Conservation (phyloP, 2,888 invertebrate species). For the Torymus tubicola region DNA sequence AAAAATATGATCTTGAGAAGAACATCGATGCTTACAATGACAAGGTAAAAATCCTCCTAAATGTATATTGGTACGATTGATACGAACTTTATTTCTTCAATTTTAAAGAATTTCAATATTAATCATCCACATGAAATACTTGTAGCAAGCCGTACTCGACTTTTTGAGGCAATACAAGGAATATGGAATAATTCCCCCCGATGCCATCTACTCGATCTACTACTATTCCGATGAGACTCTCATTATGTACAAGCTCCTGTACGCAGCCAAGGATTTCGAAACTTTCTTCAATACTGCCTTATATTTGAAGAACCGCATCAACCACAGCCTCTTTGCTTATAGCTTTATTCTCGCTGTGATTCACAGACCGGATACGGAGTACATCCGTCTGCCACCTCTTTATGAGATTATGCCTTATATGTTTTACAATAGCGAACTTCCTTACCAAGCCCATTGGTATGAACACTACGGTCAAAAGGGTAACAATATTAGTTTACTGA, state of each 20-base stretch:
- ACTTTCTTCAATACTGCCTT: slow-evolving; percentile 73
- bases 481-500: slow-evolving; percentile 35
- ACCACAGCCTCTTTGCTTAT: slow-evolving; percentile 79
- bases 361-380: slow-evolving; percentile 80
- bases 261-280: slow-evolving; percentile 72
- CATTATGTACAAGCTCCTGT: slow-evolving; percentile 71
- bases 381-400: slow-evolving; percentile 81
- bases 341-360: slow-evolving; percentile 80
- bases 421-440: slow-evolving; percentile 80
- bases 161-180: slow-evolving; percentile 68
- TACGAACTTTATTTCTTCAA: no score
- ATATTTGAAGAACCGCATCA: slow-evolving; percentile 73
- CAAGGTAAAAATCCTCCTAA: slow-evolving; percentile 1
- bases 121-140: neutral
- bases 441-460: slow-evolving; percentile 76
- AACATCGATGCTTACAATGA: neutral
- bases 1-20: neutral
- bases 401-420: slow-evolving; percentile 84
- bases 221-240: slow-evolving; percentile 70
- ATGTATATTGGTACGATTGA: no score
- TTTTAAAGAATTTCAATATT: no score
- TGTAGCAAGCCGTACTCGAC: slow-evolving; percentile 68
- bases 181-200: slow-evolving; percentile 77
- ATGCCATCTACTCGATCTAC: slow-evolving; percentile 77
- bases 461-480: slow-evolving; percentile 72